Evolutionary conservation across 1,140 invertebrate genomes (phyloP).

Genomic region (Habropoda laboriosa): DNA sequence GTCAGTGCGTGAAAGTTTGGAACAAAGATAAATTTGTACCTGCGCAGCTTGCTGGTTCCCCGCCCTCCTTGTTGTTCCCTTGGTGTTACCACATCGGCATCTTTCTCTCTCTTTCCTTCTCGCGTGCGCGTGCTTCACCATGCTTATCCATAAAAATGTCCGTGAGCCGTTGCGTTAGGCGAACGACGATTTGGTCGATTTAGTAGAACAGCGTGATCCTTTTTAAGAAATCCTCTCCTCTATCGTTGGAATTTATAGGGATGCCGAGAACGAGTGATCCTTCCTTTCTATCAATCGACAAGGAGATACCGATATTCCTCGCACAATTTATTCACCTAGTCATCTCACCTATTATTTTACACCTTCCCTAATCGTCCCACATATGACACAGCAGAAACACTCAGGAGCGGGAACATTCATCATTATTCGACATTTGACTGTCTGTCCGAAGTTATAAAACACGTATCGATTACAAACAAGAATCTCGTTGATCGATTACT

Average conservation of each 20-base stretch:
- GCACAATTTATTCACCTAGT: neutral
- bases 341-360: neutral
- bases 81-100: constrained; percentile 69
- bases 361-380: neutral
- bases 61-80: constrained; percentile 10
- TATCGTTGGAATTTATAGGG: constrained; percentile 2
- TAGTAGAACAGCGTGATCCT: constrained; percentile 23
- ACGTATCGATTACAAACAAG: constrained; percentile 8
- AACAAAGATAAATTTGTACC: constrained; percentile 80
- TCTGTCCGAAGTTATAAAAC: neutral
- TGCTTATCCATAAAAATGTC: constrained; percentile 47
- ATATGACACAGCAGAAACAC: neutral
- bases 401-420: neutral
- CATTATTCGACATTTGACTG: neutral
- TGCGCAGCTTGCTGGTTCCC: constrained; percentile 21
- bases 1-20: constrained; percentile 76
- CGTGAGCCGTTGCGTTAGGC: constrained; percentile 36
- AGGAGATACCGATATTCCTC: neutral
- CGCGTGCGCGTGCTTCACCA: neutral
- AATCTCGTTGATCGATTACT: neutral
- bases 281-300: neutral
- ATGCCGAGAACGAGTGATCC: neutral
- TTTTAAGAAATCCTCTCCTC: neutral
- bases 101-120: neutral
- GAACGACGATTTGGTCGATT: constrained; percentile 23